phyloP scores from a whole-genome alignment of 2,797 vertebrate species.

The Dallia pectoralis region DNA sequence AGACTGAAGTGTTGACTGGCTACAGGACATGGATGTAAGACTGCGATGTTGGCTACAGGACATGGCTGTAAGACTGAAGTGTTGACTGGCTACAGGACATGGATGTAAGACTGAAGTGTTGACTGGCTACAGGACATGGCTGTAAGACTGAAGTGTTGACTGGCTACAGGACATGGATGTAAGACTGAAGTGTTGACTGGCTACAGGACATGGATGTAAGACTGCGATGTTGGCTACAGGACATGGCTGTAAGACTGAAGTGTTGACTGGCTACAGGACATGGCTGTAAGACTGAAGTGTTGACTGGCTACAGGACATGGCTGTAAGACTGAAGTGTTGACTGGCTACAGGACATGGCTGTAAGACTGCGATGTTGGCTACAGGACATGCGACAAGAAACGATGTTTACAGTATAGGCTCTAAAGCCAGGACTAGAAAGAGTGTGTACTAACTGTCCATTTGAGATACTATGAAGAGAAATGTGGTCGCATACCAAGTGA shows the following conservation, averaged over 20 bases:
- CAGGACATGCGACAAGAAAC: background rate
- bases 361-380: no score
- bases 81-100: background rate
- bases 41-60: background rate
- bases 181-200: no score
- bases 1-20: background rate
- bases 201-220: background rate
- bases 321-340: background rate
- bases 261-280: background rate
- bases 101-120: background rate
- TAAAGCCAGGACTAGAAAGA: background rate
- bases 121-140: background rate
- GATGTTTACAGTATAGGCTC: background rate
- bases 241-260: background rate
- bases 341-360: background rate
- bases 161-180: background rate
- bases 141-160: no score
- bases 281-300: background rate
- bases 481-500: background rate
- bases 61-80: background rate
- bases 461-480: background rate
- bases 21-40: background rate
- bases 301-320: background rate
- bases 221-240: background rate
- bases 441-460: background rate